Evolutionary conservation across 2,888 invertebrate species (phyloP), one percentile per base, ranked within the genome.

Genomic region (Notodonta ziczac): DNA sequence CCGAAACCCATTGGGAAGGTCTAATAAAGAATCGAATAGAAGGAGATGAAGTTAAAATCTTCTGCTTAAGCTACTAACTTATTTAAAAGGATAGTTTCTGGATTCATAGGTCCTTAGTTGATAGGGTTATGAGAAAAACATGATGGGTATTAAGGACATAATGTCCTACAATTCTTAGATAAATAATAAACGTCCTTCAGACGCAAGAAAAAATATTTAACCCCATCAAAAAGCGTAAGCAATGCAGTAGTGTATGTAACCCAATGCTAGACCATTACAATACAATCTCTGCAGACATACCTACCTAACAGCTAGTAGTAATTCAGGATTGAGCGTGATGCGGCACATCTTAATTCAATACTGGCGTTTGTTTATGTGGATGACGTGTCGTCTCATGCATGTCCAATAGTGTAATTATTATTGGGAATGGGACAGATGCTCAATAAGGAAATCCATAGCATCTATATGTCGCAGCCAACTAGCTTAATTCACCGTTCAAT

Each of bases 1-100:
- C 58, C 51, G 48, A 14, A 61, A 59, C 39, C 58, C 58, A 60
- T 61, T 70, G 70, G 59, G 61, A 66, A 48, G 62, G 56, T 54
- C 61, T 70, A 60, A 65, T 66, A 58, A 55, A 39, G 67, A 52
- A 61, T 14, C 42, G 39, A 57, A 62, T 66, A 63, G 54, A 71
- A 62, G 62, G 53, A 32, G 50, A 62, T 63, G 48, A 32, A 44
- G 51, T 40, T 66, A 62, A 24, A 24, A 24, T 24, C 61, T 60
- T 65, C 46, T 55, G 50, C 46, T 57, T 63, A 48, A 69, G 48
- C 12, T 40, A 14, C 5, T 46, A 44, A 50, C 8, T 50, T 16
- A 16, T n/a, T 1, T 14, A 48, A 14, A 16, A 1, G 10, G 16
- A 50, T 8, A 50, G 14, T 46, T 46, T 46, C 46, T n/a, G 10